A percentile compares a stretch with the other conserved stretches of the same genome.
phyloP scores from a whole-genome alignment of 2,888 invertebrate genomes.

The Aphodius granarius region DNA sequence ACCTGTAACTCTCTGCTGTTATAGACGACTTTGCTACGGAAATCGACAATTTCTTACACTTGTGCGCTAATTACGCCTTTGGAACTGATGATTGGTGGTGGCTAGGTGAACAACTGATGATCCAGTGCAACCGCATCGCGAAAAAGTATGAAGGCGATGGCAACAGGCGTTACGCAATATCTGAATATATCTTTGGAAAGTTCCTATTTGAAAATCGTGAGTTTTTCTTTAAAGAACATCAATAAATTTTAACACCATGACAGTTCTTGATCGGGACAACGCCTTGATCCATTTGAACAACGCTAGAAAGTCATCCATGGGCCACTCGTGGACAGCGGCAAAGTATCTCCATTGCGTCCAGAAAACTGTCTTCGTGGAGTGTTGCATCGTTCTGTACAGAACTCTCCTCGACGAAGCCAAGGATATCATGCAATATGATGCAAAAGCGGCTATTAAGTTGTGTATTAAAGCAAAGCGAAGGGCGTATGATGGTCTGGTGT shows the following conservation, averaged over 20 bases:
- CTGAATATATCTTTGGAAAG: constrained; percentile 58
- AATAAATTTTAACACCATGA: constrained; percentile 16
- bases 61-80: constrained; percentile 54
- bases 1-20: background rate
- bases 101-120: constrained; percentile 60
- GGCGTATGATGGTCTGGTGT: constrained; percentile 55
- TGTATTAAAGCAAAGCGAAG: constrained; percentile 58
- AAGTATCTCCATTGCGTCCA: constrained; percentile 39
- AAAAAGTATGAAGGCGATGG: constrained; percentile 55
- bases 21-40: constrained; percentile 35
- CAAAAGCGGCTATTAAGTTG: constrained; percentile 54
- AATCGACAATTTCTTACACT: constrained; percentile 51
- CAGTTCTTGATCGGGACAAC: constrained; percentile 39
- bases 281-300: constrained; percentile 41
- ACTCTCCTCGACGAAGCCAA: constrained; percentile 54
- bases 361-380: constrained; percentile 53
- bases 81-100: constrained; percentile 57
- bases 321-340: constrained; percentile 54
- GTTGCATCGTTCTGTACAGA: constrained; percentile 55
- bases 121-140: constrained; percentile 55
- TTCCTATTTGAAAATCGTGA: constrained; percentile 60
- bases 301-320: constrained; percentile 39
- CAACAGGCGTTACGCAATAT: constrained; percentile 56
- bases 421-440: constrained; percentile 48
- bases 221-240: constrained; percentile 29